These are phyloP conservation scores for Gadopsis marmoratus DNA, from an alignment of 2,797 vertebrate species.

Conservation along the genomic window DNA sequence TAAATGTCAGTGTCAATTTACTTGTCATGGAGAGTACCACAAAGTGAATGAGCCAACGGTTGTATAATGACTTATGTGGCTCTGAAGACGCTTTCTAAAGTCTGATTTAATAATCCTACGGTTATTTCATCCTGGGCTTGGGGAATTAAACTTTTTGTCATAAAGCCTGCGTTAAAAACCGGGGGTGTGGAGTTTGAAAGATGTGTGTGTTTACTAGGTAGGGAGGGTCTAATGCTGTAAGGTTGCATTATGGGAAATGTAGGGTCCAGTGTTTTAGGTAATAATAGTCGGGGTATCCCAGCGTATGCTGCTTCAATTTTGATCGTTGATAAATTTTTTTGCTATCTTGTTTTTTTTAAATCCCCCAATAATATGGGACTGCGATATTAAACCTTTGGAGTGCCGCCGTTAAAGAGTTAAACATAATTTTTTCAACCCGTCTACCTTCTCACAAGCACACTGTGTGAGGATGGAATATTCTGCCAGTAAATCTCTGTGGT, in stretches of 20 bases:
- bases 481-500: slow-evolving; percentile 11
- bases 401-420: background rate
- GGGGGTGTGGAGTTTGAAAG: background rate
- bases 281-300: background rate
- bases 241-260: slow-evolving; percentile 3
- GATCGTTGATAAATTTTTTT: background rate
- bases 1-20: background rate
- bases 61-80: background rate
- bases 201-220: background rate
- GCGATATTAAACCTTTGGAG: background rate
- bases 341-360: background rate
- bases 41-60: background rate
- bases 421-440: background rate
- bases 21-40: background rate
- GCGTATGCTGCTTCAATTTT: background rate
- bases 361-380: background rate
- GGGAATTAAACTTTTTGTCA: background rate
- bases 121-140: background rate
- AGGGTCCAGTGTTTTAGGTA: background rate
- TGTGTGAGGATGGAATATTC: background rate
- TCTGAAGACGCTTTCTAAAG: background rate
- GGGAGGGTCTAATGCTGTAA: background rate
- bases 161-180: background rate
- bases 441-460: background rate
- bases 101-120: background rate